Evolutionary conservation across 2,797 vertebrate species (phyloP).

Genomic region (Epinephelus coioides): DNA sequence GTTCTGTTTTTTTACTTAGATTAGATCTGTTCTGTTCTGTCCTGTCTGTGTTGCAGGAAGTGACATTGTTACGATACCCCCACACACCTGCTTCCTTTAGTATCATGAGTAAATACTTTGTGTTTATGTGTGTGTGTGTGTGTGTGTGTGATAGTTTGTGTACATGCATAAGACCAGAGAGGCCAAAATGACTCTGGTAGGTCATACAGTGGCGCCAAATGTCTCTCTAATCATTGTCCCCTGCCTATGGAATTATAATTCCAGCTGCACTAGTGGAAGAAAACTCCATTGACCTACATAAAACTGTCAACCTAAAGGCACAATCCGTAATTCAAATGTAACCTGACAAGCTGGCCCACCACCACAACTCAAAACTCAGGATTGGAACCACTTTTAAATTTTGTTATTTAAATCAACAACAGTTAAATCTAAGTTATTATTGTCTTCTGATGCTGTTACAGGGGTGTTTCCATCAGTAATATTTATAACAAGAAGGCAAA

Average conservation of each 20-base stretch:
- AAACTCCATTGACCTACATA: constrained; percentile 74
- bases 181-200: constrained; percentile 11
- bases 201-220: constrained; percentile 38
- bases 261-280: constrained; percentile 63
- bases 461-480: background rate
- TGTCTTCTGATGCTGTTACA: background rate
- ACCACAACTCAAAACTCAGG: background rate
- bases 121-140: background rate
- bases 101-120: background rate
- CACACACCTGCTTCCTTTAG: constrained; percentile 53
- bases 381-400: background rate
- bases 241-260: constrained; percentile 52
- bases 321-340: constrained; percentile 23
- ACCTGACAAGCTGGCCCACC: background rate
- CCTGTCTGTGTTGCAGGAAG: constrained; percentile 42
- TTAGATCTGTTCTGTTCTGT: background rate
- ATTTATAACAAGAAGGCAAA: background rate
- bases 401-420: background rate
- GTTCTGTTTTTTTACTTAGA: background rate
- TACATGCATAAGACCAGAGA: constrained; percentile 1
- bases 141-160: background rate
- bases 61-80: constrained; percentile 25
- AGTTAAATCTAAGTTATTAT: background rate
- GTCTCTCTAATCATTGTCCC: constrained; percentile 36
- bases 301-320: constrained; percentile 34